These are phyloP conservation scores for Hydrolagus affinis DNA, from an alignment of 2,113 vertebrate genomes.

Conservation along the genomic window DNA sequence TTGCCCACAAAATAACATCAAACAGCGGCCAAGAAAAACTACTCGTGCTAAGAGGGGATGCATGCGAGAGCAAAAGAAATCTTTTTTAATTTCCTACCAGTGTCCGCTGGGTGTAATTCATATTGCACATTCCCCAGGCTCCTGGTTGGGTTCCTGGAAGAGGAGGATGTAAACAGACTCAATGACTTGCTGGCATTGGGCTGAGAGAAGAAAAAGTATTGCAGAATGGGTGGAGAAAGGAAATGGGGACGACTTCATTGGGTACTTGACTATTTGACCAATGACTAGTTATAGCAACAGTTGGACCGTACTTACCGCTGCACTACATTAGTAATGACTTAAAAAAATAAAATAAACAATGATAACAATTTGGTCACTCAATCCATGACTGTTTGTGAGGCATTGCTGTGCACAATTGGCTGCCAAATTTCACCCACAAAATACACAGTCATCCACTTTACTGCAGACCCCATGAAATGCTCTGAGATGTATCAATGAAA, in stretches of 20 bases:
- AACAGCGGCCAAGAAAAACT: constrained; percentile 26
- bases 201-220: background rate
- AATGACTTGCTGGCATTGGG: constrained; percentile 17
- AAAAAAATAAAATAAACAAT: no score
- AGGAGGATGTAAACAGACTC: background rate
- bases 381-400: no score
- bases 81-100: constrained; percentile 27
- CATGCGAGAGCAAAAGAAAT: constrained; percentile 25
- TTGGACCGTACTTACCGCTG: background rate
- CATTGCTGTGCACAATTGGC: no score
- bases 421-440: no score
- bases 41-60: background rate
- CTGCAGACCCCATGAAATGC: no score
- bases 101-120: constrained; percentile 30
- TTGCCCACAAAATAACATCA: background rate
- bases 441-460: no score
- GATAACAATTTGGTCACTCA: no score
- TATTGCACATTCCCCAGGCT: background rate
- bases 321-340: no score
- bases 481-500: background rate
- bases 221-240: background rate
- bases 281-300: background rate
- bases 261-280: background rate
- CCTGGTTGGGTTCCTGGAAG: constrained; percentile 16
- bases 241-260: no score